A percentile compares a stretch with the other conserved stretches of the same genome.
Evolutionary conservation across 2,888 invertebrate genomes (phyloP).

Genomic region (Drosophila birchii): DNA sequence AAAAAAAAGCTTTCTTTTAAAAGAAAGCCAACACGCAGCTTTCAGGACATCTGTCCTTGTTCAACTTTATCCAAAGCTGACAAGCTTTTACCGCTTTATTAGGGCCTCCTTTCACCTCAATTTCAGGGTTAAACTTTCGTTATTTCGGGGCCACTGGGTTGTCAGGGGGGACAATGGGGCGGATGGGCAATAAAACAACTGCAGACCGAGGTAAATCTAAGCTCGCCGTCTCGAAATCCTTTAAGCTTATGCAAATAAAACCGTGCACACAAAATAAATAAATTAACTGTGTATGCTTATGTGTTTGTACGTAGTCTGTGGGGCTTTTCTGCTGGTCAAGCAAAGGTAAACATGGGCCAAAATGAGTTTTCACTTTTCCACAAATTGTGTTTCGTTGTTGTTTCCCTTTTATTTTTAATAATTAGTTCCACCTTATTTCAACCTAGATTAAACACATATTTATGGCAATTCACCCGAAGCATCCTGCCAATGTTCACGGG

Average conservation of each 20-base stretch:
- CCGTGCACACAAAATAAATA: conserved; percentile 42
- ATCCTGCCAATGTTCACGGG: conserved; percentile 28
- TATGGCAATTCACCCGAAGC: conserved; percentile 18
- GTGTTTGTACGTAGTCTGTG: conserved; percentile 27
- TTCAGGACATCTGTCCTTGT: neutral
- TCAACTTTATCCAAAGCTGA: conserved; percentile 3
- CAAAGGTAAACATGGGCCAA: conserved; percentile 40
- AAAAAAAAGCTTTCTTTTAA: neutral
- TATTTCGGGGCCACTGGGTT: conserved; percentile 26
- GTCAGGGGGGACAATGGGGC: neutral
- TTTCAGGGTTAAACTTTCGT: conserved; percentile 19
- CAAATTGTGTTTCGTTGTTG: neutral
- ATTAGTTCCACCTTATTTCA: conserved; percentile 8
- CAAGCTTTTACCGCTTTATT: conserved; percentile 12
- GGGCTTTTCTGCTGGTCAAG: conserved; percentile 34
- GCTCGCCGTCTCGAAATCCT: conserved; percentile 32
- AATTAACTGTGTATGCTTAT: conserved; percentile 30
- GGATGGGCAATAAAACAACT: conserved; percentile 28
- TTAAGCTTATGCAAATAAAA: conserved; percentile 46
- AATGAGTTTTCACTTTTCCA: conserved; percentile 39
- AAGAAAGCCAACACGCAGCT: neutral
- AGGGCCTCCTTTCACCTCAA: neutral
- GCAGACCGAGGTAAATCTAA: conserved; percentile 40
- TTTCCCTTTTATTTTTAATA: conserved; percentile 12
- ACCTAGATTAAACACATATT: conserved; percentile 36